Evolutionary conservation across 2,888 invertebrate genomes (phyloP).

Genomic region (Thymelicus acteon): DNA sequence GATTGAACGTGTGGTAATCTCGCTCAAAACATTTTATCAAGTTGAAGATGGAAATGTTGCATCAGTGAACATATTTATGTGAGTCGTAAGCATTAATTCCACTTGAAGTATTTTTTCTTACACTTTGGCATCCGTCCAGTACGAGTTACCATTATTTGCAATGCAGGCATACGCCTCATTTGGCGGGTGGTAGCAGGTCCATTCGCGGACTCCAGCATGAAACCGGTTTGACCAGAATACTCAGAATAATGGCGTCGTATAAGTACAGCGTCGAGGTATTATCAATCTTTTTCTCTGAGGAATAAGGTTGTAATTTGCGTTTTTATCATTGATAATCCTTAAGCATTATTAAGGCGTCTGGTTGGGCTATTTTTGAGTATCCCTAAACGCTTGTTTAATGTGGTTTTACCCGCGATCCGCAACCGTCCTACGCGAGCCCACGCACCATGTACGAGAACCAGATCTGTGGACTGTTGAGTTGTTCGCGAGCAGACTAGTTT

Average conservation of each 20-base stretch:
- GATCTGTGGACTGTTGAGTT: constrained; percentile 20
- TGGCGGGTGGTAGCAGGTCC: constrained; percentile 79
- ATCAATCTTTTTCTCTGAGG: constrained; percentile 52
- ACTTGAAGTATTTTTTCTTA: constrained; percentile 44
- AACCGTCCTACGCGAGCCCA: constrained; percentile 42
- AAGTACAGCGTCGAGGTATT: constrained; percentile 51
- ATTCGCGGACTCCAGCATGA: constrained; percentile 69
- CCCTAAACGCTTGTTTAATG: constrained; percentile 54
- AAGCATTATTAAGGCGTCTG: constrained; percentile 55
- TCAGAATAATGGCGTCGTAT: constrained; percentile 66
- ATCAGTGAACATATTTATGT: constrained; percentile 33
- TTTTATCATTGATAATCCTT: constrained; percentile 46
- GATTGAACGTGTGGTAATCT: constrained; percentile 21
- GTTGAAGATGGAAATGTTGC: constrained; percentile 32
- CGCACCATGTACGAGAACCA: constrained; percentile 22
- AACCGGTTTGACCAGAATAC: constrained; percentile 82
- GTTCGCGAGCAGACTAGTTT: constrained; percentile 6
- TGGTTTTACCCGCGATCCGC: constrained; percentile 45
- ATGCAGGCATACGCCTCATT: constrained; percentile 74
- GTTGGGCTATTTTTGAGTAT: constrained; percentile 66
- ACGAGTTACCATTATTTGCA: constrained; percentile 62
- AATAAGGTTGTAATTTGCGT: constrained; percentile 55
- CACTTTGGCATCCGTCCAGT: constrained; percentile 53
- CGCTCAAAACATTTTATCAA: constrained; percentile 18
- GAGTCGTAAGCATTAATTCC: constrained; percentile 36